A percentile compares a stretch with the other conserved stretches of the same genome.
Conservation (phyloP, 1,140 invertebrate genomes). For the Diabrotica virgifera region DNA sequence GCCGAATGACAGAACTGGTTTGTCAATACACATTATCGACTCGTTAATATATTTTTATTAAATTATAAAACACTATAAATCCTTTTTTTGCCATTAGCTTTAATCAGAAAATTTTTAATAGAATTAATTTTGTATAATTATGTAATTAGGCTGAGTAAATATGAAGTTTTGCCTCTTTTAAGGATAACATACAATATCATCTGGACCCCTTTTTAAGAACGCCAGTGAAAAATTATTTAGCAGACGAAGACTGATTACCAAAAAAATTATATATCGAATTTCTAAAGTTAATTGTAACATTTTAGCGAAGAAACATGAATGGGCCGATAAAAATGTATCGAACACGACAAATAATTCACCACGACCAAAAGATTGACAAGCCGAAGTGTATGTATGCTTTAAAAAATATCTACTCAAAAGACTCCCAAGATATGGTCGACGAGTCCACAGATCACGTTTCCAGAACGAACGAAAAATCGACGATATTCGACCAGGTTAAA, state of each 20-base stretch:
- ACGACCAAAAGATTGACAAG: constrained; percentile 49
- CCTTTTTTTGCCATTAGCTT: no score
- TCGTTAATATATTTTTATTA: background rate
- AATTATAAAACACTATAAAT: background rate
- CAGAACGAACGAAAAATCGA: constrained; percentile 49
- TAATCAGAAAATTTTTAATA: background rate
- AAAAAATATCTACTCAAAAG: constrained; percentile 56
- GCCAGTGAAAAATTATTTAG: background rate
- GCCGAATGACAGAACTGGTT: background rate
- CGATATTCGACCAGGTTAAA: constrained; percentile 66
- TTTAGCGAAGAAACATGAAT: constrained; percentile 31
- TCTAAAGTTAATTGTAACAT: background rate
- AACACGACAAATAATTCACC: constrained; percentile 54
- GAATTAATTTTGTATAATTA: background rate
- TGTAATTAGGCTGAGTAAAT: background rate
- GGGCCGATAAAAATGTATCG: constrained; percentile 54
- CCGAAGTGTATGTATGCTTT: constrained; percentile 61
- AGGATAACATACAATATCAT: background rate
- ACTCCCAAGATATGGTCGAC: constrained; percentile 29
- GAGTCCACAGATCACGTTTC: constrained; percentile 43
- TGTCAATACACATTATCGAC: background rate
- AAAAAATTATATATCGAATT: background rate
- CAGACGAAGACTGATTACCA: background rate
- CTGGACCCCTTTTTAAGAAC: background rate
- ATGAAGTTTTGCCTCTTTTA: background rate